phyloP scores from a whole-genome alignment of 2,888 invertebrate species.

The Plusia festucae region DNA sequence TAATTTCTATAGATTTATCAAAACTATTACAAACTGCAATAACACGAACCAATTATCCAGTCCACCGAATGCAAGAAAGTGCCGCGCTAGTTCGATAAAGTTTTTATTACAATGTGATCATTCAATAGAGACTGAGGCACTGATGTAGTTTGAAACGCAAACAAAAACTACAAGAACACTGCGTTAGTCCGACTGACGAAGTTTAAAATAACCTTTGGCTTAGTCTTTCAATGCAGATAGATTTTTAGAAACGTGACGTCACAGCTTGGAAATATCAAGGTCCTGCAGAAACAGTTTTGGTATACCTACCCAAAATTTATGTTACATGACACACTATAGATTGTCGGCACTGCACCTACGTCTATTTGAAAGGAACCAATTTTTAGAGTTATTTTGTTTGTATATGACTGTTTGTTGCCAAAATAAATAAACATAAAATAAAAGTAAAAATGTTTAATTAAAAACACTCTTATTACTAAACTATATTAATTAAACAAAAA shows the following conservation, averaged over 20 bases:
- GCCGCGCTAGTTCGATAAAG: neutral
- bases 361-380: too few relatives aligned
- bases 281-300: neutral
- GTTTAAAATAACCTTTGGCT: constrained; percentile 1
- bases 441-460: too few relatives aligned
- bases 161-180: constrained; percentile 1
- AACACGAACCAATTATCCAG: neutral
- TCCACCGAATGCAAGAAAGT: constrained; percentile 1
- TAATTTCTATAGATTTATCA: neutral
- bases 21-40: neutral
- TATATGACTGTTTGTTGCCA: too few relatives aligned
- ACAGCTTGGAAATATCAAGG: neutral
- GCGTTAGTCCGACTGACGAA: neutral
- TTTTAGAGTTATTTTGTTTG: too few relatives aligned
- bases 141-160: neutral
- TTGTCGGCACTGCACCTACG: too few relatives aligned
- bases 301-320: too few relatives aligned
- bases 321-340: too few relatives aligned
- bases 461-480: too few relatives aligned
- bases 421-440: too few relatives aligned
- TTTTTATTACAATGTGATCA: constrained; percentile 1
- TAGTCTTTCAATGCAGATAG: neutral
- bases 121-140: constrained; percentile 2
- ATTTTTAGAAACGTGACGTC: neutral
- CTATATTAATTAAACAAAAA: too few relatives aligned